phyloP scores from a whole-genome alignment of 2,888 invertebrate species.

The Listrodromus nycthemerus region DNA sequence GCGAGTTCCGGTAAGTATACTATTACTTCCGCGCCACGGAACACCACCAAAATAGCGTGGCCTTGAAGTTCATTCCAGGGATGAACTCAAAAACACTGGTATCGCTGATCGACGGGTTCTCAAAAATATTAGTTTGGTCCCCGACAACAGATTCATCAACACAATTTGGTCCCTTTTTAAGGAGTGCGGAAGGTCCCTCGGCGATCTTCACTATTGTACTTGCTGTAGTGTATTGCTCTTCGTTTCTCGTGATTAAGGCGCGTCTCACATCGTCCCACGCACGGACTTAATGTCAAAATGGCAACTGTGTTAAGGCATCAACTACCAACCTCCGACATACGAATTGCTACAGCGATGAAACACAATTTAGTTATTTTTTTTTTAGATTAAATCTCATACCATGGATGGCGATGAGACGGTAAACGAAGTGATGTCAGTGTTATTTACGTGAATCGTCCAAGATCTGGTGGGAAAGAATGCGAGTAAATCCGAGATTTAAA shows the following conservation, averaged over 20 bases:
- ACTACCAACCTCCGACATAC: constrained; percentile 47
- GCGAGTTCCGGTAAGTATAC: not conserved
- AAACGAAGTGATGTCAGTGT: not conserved
- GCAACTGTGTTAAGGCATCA: constrained; percentile 65
- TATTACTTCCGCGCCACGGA: not conserved
- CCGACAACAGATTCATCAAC: constrained; percentile 39
- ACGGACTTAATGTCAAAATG: constrained; percentile 68
- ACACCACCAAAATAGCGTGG: constrained; percentile 12
- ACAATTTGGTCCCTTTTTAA: constrained; percentile 56
- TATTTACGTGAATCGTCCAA: not conserved
- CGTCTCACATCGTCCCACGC: constrained; percentile 40
- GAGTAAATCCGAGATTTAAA: constrained; percentile 26
- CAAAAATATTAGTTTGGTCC: constrained; percentile 49
- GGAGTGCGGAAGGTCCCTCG: constrained; percentile 21
- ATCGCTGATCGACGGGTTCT: not conserved
- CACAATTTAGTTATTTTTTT: not conserved
- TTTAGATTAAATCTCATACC: not conserved
- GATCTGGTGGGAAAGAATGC: constrained; percentile 5
- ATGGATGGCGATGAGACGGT: not conserved
- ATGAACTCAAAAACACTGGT: constrained; percentile 22
- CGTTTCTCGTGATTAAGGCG: constrained; percentile 55
- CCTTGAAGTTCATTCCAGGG: constrained; percentile 9
- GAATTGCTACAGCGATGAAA: constrained; percentile 36
- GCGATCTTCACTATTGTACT: constrained; percentile 32
- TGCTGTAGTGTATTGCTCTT: constrained; percentile 51